These are phyloP conservation scores for Pyrocephalus nanus DNA, from an alignment of 2,797 vertebrate species.

Conservation along the genomic window DNA sequence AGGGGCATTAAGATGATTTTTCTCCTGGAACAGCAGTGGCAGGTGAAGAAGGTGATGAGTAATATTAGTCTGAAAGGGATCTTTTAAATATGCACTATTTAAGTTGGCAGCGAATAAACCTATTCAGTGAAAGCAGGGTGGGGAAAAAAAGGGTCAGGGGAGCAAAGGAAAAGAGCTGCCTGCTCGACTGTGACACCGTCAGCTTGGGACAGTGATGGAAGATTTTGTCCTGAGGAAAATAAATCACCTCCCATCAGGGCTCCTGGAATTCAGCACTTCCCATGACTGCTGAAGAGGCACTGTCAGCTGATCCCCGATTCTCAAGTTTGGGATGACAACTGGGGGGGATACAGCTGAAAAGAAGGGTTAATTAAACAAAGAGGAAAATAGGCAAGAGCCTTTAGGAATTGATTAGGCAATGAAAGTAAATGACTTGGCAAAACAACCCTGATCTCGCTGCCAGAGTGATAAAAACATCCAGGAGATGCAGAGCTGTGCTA, in stretches of 20 bases:
- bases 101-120: neutral
- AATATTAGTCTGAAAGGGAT: neutral
- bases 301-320: constrained; percentile 6
- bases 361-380: constrained; percentile 66
- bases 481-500: neutral
- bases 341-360: neutral
- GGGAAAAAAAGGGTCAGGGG: neutral
- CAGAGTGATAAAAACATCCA: constrained; percentile 27
- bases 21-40: neutral
- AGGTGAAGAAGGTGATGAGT: neutral
- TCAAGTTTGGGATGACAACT: neutral
- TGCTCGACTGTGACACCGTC: constrained; percentile 15
- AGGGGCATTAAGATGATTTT: neutral
- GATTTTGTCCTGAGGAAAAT: neutral
- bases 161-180: neutral
- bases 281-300: neutral
- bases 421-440: constrained; percentile 55
- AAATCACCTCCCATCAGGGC: constrained; percentile 44
- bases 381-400: constrained; percentile 37
- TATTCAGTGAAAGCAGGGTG: neutral
- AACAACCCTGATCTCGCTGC: neutral
- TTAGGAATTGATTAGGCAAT: constrained; percentile 63
- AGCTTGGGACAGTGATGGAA: constrained; percentile 22
- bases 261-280: neutral
- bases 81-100: neutral